Evolutionary conservation across 2,888 invertebrate genomes (phyloP).

Genomic region (Pyrochroa serraticornis): DNA sequence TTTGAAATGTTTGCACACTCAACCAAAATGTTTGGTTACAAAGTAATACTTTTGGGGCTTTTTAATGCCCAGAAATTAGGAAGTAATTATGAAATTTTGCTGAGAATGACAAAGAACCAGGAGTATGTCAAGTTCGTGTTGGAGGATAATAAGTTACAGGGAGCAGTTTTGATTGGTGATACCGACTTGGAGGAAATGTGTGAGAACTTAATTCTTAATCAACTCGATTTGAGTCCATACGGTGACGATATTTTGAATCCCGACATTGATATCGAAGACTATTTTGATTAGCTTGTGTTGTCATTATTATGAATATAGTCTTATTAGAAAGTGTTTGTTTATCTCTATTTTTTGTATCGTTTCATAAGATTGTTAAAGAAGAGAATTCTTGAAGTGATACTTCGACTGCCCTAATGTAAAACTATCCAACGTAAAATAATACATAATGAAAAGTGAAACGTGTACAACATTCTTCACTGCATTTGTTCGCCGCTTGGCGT

Average conservation of each 20-base stretch:
- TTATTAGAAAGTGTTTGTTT: too few species aligned
- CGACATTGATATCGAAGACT: conserved; percentile 97
- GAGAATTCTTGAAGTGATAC: too few species aligned
- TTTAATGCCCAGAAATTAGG: conserved; percentile 91
- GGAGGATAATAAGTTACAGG: conserved; percentile 83
- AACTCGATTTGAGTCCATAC: conserved; percentile 84
- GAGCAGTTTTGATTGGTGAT: conserved; percentile 95
- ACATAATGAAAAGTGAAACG: too few species aligned
- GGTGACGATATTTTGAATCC: conserved; percentile 95
- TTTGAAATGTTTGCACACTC: conserved; percentile 98
- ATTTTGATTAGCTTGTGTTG: conserved; percentile 81
- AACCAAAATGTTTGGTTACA: conserved; percentile 91
- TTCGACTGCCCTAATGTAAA: too few species aligned
- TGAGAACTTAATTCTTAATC: conserved; percentile 96
- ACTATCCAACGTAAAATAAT: too few species aligned
- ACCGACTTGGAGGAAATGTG: conserved; percentile 97
- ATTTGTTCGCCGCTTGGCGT: too few species aligned
- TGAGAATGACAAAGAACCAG: conserved; percentile 79
- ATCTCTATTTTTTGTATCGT: too few species aligned
- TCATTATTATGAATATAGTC: background rate
- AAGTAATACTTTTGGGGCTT: conserved; percentile 89
- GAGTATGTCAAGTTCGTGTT: conserved; percentile 91
- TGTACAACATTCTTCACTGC: too few species aligned
- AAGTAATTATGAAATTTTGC: conserved; percentile 79
- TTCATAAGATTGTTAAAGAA: too few species aligned